Percentiles rank a stretch among this genome's conserved stretches.
Conservation (phyloP, 2,888 invertebrate genomes). For the Autographa gamma region DNA sequence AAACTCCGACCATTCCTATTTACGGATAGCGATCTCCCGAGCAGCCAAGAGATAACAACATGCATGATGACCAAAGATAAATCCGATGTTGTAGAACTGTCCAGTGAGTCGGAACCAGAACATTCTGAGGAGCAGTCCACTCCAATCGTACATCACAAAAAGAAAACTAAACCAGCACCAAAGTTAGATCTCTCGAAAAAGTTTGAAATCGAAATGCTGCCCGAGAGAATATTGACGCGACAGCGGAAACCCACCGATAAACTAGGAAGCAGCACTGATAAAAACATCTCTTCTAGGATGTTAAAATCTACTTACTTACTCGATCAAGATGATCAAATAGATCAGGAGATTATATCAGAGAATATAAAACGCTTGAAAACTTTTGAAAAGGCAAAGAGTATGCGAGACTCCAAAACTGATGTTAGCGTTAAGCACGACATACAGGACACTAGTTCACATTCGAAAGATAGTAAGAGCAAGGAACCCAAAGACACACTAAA, state of each 20-base stretch:
- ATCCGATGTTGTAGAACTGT: conserved; percentile 65
- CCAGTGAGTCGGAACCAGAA: conserved; percentile 79
- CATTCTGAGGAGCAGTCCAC: conserved; percentile 68
- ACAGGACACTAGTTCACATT: conserved; percentile 23
- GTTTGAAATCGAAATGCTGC: conserved; percentile 71
- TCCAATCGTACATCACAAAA: conserved; percentile 70
- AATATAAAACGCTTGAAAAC: conserved; percentile 75
- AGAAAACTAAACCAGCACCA: conserved; percentile 61
- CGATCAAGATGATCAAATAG: conserved; percentile 73
- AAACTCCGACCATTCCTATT: conserved; percentile 70
- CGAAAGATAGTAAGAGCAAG: conserved; percentile 34
- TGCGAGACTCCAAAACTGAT: conserved; percentile 51
- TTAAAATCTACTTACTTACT: conserved; percentile 69
- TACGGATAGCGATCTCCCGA: conserved; percentile 75
- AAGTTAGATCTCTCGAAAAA: conserved; percentile 75
- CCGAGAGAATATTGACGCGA: conserved; percentile 76
- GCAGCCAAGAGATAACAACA: conserved; percentile 81
- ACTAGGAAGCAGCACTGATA: conserved; percentile 57
- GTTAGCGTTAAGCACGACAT: conserved; percentile 33
- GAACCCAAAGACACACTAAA: conserved; percentile 52
- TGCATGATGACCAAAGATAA: conserved; percentile 62
- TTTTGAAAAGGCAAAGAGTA: conserved; percentile 64
- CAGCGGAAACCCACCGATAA: conserved; percentile 78
- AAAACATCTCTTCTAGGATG: conserved; percentile 62
- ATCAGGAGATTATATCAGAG: conserved; percentile 75